Evolutionary conservation across 2,888 invertebrate genomes (phyloP).

Genomic region (Ormia ochracea): DNA sequence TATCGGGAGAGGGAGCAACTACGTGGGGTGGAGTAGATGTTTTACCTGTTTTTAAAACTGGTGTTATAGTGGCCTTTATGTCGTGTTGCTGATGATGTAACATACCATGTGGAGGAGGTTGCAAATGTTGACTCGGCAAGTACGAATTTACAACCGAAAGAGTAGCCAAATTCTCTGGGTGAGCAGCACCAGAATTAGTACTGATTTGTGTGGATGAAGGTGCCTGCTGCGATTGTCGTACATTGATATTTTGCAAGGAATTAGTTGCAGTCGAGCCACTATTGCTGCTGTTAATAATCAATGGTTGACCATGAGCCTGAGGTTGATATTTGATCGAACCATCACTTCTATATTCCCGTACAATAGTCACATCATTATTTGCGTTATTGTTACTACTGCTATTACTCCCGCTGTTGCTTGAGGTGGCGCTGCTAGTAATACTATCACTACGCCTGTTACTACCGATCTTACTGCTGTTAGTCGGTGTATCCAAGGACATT

Average conservation of each 20-base stretch:
- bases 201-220: conserved; percentile 42
- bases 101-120: conserved; percentile 64
- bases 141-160: conserved; percentile 82
- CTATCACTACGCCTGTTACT: conserved; percentile 66
- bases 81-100: conserved; percentile 71
- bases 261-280: conserved; percentile 21
- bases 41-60: conserved; percentile 75
- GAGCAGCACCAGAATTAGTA: conserved; percentile 41
- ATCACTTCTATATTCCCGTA: conserved; percentile 77
- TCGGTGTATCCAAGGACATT: conserved; percentile 28
- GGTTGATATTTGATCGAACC: conserved; percentile 70
- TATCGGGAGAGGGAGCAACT: conserved; percentile 74
- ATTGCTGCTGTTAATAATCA: conserved; percentile 61
- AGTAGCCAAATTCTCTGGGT: conserved; percentile 80
- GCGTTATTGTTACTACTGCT: conserved; percentile 63
- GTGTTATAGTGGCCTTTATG: conserved; percentile 83
- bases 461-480: conserved; percentile 58
- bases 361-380: conserved; percentile 75
- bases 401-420: conserved; percentile 20
- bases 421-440: conserved; percentile 46
- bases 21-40: conserved; percentile 69
- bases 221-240: conserved; percentile 57
- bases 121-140: conserved; percentile 67
- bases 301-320: conserved; percentile 67
- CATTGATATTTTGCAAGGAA: conserved; percentile 56